Percentiles rank a stretch among this genome's conserved stretches.
Conservation (phyloP, 2,888 invertebrate genomes). For the Nephrocerus scutellatus region DNA sequence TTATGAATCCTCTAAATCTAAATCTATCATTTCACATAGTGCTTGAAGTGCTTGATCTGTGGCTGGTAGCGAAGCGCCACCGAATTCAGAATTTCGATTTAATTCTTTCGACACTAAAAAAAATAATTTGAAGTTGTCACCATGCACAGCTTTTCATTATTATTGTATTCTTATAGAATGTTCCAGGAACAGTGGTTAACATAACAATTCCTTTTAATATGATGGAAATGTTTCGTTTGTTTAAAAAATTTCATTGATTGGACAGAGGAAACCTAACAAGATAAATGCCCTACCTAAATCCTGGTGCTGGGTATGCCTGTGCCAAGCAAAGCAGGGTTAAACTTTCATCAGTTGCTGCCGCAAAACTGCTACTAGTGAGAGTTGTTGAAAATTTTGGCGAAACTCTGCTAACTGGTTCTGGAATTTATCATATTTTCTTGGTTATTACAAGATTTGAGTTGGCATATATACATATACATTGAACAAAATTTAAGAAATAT, state of each 20-base stretch:
- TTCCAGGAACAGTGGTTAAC: too few species aligned
- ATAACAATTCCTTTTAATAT: too few species aligned
- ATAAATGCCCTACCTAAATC: conserved; percentile 50
- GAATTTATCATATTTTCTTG: conserved; percentile 23
- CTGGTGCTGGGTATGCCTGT: conserved; percentile 63
- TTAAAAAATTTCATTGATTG: not conserved
- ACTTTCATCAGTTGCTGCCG: conserved; percentile 51
- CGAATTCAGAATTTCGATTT: too few species aligned
- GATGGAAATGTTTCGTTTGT: conserved; percentile 2
- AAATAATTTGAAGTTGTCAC: too few species aligned
- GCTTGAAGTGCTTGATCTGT: too few species aligned
- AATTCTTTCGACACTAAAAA: too few species aligned
- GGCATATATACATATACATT: too few species aligned
- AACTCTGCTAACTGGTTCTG: conserved; percentile 69
- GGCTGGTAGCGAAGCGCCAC: too few species aligned
- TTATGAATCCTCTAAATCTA: conserved; percentile 6
- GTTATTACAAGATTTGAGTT: too few species aligned
- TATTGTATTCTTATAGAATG: too few species aligned
- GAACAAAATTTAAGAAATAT: not conserved
- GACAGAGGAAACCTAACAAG: conserved; percentile 15
- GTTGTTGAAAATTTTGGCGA: conserved; percentile 62
- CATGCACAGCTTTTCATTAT: too few species aligned
- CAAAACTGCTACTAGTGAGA: conserved; percentile 57
- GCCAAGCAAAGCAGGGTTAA: conserved; percentile 60
- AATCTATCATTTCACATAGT: conserved; percentile 6